Conservation (phyloP, 23 tunicate species). For the Aplidium turbinatum region DNA sequence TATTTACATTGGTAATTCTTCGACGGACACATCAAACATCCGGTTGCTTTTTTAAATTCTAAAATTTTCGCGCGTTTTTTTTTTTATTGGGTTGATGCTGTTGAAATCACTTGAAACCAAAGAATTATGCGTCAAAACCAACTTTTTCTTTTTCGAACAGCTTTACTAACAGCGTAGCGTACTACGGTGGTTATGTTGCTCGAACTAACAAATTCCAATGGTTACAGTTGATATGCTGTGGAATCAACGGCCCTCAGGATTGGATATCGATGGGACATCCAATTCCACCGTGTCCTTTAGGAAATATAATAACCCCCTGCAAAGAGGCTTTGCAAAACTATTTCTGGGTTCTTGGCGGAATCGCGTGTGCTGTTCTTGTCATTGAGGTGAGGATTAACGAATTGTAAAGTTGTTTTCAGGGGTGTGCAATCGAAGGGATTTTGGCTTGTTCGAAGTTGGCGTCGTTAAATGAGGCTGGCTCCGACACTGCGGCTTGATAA, state of each 20-base stretch:
- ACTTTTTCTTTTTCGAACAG: too few species aligned
- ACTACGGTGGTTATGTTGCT: too few species aligned
- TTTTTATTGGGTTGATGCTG: background rate
- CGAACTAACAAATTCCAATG: background rate
- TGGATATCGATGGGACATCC: conserved; percentile 1
- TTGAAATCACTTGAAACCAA: background rate
- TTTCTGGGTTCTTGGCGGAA: conserved; percentile 81
- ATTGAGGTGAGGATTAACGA: conserved; percentile 90
- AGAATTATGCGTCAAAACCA: too few species aligned
- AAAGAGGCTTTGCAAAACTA: conserved; percentile 41
- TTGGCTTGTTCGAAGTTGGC: too few species aligned
- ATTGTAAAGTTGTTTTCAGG: too few species aligned
- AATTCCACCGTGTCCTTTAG: background rate
- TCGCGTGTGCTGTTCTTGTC: conserved; percentile 61
- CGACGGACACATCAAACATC: background rate
- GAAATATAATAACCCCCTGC: conserved; percentile 25
- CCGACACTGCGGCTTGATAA: too few species aligned
- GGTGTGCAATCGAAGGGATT: too few species aligned
- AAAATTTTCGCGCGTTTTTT: background rate
- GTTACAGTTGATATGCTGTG: conserved; percentile 70
- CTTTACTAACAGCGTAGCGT: too few species aligned
- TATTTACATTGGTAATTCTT: too few species aligned
- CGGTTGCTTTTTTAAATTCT: background rate
- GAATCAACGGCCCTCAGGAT: conserved; percentile 61
- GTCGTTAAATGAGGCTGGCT: too few species aligned